These are phyloP conservation scores for Branchinecta sandiegonensis DNA, from an alignment of 2,888 invertebrate genomes.

Conservation along the genomic window DNA sequence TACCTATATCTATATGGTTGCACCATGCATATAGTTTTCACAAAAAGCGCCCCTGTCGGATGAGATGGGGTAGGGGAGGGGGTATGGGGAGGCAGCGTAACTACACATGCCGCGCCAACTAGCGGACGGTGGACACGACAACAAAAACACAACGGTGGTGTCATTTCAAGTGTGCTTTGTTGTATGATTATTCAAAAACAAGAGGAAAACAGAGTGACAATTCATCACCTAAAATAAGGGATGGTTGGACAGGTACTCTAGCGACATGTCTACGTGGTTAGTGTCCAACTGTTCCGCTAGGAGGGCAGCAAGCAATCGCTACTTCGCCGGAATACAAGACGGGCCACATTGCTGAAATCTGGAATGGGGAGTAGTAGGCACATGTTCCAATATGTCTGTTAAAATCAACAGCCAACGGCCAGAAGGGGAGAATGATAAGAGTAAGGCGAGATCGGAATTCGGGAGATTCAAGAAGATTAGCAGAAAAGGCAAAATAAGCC, in stretches of 20 bases:
- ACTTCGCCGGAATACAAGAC: conserved; percentile 13
- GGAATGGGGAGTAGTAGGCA: not conserved
- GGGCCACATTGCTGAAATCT: conserved; percentile 14
- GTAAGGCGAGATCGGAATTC: no score
- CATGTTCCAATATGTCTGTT: no score
- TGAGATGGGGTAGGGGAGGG: no score
- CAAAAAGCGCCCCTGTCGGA: no score
- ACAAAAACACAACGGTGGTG: conserved; percentile 6
- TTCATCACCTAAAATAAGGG: conserved; percentile 13
- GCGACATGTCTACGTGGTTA: not conserved
- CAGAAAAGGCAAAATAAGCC: no score
- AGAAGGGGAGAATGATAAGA: no score
- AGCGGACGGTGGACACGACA: conserved; percentile 15
- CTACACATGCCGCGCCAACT: conserved; percentile 14
- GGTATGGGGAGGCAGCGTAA: no score
- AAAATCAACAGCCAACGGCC: no score
- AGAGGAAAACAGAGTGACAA: conserved; percentile 1
- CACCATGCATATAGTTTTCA: no score
- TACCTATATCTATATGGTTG: no score
- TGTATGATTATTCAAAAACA: not conserved
- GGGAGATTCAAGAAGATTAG: no score
- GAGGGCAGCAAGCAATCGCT: conserved; percentile 14
- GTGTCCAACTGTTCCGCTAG: conserved; percentile 16
- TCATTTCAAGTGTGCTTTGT: not conserved
- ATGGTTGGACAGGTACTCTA: conserved; percentile 3